Conservation (phyloP, 2,888 invertebrate genomes). For the Drosophila colorata region DNA sequence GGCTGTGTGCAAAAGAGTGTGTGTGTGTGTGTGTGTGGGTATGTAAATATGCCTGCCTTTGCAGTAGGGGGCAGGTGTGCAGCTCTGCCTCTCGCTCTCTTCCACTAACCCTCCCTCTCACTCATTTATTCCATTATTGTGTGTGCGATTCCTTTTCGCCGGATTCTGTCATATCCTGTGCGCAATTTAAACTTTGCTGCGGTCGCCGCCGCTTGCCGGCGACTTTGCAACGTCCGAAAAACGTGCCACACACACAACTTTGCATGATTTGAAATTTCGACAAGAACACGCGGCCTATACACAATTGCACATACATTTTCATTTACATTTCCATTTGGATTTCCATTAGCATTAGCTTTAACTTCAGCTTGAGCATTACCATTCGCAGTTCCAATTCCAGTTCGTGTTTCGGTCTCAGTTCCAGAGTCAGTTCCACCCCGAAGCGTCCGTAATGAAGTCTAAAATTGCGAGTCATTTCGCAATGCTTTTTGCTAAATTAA, state of each 20-base stretch:
- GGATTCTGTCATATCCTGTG: constrained; percentile 36
- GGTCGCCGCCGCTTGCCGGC: constrained; percentile 2
- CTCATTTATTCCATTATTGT: not conserved
- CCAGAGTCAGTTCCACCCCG: constrained; percentile 30
- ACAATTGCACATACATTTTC: constrained; percentile 2
- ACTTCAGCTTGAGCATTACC: no score
- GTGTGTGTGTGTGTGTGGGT: constrained; percentile 12
- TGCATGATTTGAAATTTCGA: constrained; percentile 30
- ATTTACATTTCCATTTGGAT: constrained; percentile 10
- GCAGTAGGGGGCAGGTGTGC: constrained; percentile 40
- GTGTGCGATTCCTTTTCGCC: constrained; percentile 11
- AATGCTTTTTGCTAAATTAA: constrained; percentile 80
- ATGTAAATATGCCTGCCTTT: constrained; percentile 45
- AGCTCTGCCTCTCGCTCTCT: not conserved
- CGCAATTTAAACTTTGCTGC: constrained; percentile 31
- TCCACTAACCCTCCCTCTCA: not conserved
- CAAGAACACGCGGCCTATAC: constrained; percentile 2
- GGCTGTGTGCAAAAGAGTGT: not conserved
- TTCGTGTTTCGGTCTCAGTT: constrained; percentile 2
- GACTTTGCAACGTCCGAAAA: not conserved
- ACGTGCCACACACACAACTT: constrained; percentile 22
- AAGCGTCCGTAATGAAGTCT: constrained; percentile 68
- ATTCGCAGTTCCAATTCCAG: constrained; percentile 14
- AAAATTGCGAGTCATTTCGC: constrained; percentile 74
- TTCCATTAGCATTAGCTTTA: constrained; percentile 4